Percentiles rank a stretch among this genome's conserved stretches.
Evolutionary conservation across 1,140 invertebrate genomes (phyloP).

Genomic region (Ylistrum balloti): DNA sequence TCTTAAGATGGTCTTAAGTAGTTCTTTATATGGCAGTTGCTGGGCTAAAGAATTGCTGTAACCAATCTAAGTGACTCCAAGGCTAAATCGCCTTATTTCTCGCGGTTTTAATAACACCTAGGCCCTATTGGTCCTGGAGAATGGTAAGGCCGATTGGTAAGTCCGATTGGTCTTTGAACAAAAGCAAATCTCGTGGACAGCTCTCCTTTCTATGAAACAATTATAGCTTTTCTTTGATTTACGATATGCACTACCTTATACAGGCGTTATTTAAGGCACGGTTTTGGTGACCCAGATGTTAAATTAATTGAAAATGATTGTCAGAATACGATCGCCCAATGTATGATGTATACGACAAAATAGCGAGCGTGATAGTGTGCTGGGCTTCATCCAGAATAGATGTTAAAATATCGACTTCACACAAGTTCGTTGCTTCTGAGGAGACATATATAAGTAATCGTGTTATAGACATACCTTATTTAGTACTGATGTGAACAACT

Average conservation of each 20-base stretch:
- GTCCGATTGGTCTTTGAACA: not conserved
- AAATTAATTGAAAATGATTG: conserved; percentile 30
- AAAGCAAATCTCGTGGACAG: not conserved
- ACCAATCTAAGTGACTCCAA: not conserved
- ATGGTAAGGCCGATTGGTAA: not conserved
- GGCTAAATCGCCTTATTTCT: conserved; percentile 29
- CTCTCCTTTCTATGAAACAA: not conserved
- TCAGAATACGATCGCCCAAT: not conserved
- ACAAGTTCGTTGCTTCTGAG: too few species aligned
- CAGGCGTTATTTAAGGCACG: not conserved
- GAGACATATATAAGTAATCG: too few species aligned
- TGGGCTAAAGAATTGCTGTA: not conserved
- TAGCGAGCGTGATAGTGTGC: not conserved
- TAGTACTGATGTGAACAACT: too few species aligned
- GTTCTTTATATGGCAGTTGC: not conserved
- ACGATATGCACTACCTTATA: not conserved
- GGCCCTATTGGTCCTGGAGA: not conserved
- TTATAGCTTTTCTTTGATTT: not conserved
- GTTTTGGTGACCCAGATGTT: conserved; percentile 5
- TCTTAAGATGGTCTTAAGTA: not conserved
- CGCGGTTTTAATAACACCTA: conserved; percentile 22
- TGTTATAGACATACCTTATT: too few species aligned
- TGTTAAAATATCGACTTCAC: not conserved
- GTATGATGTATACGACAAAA: not conserved
- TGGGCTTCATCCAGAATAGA: not conserved